Evolutionary conservation across 2,888 invertebrate genomes (phyloP), one percentile per base, ranked within the genome.

Genomic region (Entomobrya multifasciata): DNA sequence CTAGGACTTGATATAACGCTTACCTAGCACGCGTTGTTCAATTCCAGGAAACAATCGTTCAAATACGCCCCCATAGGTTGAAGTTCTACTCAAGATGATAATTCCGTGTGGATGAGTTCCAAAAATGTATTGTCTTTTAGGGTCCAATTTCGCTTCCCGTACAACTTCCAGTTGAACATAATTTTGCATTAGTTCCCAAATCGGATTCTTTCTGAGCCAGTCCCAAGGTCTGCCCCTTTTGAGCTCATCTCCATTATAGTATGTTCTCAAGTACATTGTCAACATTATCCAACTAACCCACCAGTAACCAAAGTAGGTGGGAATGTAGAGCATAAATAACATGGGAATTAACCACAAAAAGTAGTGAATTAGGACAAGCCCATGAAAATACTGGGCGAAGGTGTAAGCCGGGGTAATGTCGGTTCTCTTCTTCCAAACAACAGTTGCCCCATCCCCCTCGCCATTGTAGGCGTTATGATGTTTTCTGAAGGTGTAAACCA

Each of bases 71-170:
- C 79, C 87, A 79, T 87, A 84, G 25, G 52, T 79, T 17, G 72
- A 27, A 15, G 67, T 65, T 22, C 87, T 74, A 30, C 82, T 80
- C 27, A 87, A 27, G 20, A 87, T 82, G 13, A 87, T 60, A 17
- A 87, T 87, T 17, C 87, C 87, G 36, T 87, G 87, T 2, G 87
- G 87, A 79, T 87, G 87, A 44, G 52, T 55, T n/a, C 55, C 87
- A 62, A 84, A 87, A 30, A 87, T 87, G 57, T 87, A 87, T 60
- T 84, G 55, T 13, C 84, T 41, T 11, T 78, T 77, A n/a, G 84
- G 72, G 67, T 87, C 87, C 55, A 87, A 30, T 47, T 83, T 72
- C 13, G 60, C 79, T 27, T 87, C 87, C n/a, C 87, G 57, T 6
- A 87, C 84, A 4, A 87, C 49, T 79, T 87, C 87, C 13, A 87